phyloP scores from a whole-genome alignment of 2,113 vertebrate genomes.

The Vimba vimba region DNA sequence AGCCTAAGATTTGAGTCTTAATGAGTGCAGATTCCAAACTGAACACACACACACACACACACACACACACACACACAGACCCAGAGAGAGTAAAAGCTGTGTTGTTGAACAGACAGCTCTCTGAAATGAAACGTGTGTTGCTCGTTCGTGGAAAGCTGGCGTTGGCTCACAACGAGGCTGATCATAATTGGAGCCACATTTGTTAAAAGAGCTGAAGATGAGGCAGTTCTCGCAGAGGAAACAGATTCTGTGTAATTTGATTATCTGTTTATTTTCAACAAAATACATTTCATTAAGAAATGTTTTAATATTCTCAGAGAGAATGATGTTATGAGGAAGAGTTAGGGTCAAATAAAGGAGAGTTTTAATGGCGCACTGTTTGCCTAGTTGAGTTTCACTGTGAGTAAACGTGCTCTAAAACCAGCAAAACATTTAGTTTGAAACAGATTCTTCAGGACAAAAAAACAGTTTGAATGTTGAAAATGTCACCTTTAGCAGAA shows the following conservation, averaged over 20 bases:
- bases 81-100: slow-evolving; percentile 50
- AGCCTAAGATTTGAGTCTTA: not conserved
- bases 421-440: not conserved
- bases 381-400: not conserved
- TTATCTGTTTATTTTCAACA: too few relatives aligned
- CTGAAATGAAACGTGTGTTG: slow-evolving; percentile 53
- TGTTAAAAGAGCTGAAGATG: slow-evolving; percentile 60
- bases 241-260: too few relatives aligned
- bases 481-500: not conserved
- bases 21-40: not conserved
- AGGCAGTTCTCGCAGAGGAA: not conserved
- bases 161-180: not conserved
- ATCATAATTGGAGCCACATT: slow-evolving; percentile 62
- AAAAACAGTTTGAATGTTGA: not conserved
- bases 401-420: not conserved
- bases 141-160: slow-evolving; percentile 1
- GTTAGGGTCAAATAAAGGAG: too few relatives aligned
- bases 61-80: not conserved
- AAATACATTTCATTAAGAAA: too few relatives aligned
- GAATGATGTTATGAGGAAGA: too few relatives aligned
- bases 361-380: not conserved
- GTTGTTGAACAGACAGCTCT: slow-evolving; percentile 59
- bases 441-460: not conserved
- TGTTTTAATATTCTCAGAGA: too few relatives aligned
- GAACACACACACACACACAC: not conserved